These are phyloP conservation scores for Siderastrea siderea DNA, from an alignment of 92 coral and sea anemone genomes.

Conservation along the genomic window DNA sequence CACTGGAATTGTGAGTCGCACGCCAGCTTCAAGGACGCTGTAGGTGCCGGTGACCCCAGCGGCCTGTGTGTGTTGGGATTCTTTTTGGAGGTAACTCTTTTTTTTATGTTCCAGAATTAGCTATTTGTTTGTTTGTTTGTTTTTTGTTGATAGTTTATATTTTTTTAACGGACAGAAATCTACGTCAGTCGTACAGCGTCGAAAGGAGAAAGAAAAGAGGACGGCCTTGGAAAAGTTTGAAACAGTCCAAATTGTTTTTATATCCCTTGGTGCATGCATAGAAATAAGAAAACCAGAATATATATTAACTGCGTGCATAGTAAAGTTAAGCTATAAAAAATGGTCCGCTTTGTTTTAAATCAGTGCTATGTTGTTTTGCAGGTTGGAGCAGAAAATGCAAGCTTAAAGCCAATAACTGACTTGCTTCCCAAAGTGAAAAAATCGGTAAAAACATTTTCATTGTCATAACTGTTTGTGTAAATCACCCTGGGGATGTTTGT, in stretches of 20 bases:
- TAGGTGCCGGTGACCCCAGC: slow-evolving; percentile 54
- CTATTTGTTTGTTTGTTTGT: too few species aligned
- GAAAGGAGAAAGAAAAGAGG: too few species aligned
- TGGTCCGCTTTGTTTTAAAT: not conserved
- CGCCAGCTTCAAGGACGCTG: slow-evolving; percentile 68
- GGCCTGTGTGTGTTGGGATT: slow-evolving; percentile 90
- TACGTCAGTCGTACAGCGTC: too few species aligned
- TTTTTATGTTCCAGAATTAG: too few species aligned
- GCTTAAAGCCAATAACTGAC: slow-evolving; percentile 55
- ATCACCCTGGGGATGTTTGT: not conserved
- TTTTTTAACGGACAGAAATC: too few species aligned
- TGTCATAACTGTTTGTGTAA: too few species aligned
- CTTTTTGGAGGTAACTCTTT: slow-evolving; percentile 40
- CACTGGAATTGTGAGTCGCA: slow-evolving; percentile 84
- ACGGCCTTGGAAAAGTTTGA: too few species aligned
- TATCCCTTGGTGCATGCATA: too few species aligned
- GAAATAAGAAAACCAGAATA: too few species aligned
- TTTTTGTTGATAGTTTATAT: too few species aligned
- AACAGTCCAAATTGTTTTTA: too few species aligned
- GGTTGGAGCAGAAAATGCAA: slow-evolving; percentile 69
- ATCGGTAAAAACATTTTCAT: not conserved
- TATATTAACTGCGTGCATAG: too few species aligned
- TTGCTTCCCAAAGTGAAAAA: slow-evolving; percentile 47
- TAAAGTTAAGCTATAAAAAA: not conserved
- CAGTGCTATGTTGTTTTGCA: slow-evolving; percentile 33